These are phyloP conservation scores for Odontomyia ornata DNA, from an alignment of 2,888 invertebrate genomes.

Conservation along the genomic window DNA sequence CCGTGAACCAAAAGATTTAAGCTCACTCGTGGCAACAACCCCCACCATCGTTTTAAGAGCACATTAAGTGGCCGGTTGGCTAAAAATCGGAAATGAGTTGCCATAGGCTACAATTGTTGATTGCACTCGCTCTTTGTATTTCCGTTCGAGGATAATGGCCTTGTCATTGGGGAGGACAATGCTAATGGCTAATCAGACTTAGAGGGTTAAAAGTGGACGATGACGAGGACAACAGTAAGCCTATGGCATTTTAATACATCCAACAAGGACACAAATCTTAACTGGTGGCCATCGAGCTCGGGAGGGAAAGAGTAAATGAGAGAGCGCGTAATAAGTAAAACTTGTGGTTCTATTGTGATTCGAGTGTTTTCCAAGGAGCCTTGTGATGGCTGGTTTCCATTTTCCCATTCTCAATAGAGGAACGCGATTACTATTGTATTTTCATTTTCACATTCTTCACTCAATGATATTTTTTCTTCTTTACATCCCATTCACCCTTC, in stretches of 20 bases:
- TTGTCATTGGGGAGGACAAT: slow-evolving; percentile 29
- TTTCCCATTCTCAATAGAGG: slow-evolving; percentile 12
- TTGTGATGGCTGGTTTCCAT: slow-evolving; percentile 38
- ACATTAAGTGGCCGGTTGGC: slow-evolving; percentile 29
- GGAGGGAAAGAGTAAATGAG: too few relatives aligned
- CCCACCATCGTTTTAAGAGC: too few relatives aligned
- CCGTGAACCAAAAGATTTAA: too few relatives aligned
- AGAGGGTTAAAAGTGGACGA: slow-evolving; percentile 42
- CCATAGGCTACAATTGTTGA: slow-evolving; percentile 44
- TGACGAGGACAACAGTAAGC: slow-evolving; percentile 7
- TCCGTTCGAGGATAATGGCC: slow-evolving; percentile 24
- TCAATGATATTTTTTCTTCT: too few relatives aligned
- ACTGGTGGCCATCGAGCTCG: too few relatives aligned
- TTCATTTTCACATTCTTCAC: background rate
- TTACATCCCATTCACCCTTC: too few relatives aligned
- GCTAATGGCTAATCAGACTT: slow-evolving; percentile 44
- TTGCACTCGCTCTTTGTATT: slow-evolving; percentile 34
- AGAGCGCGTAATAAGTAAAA: background rate
- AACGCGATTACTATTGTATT: slow-evolving; percentile 18
- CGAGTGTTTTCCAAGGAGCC: slow-evolving; percentile 14
- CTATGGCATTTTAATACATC: background rate
- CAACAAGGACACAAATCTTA: slow-evolving; percentile 1
- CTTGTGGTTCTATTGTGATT: slow-evolving; percentile 34
- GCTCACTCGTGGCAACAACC: too few relatives aligned
- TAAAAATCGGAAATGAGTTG: slow-evolving; percentile 40